Evolutionary conservation across 2,113 vertebrate species (phyloP).

Genomic region (Aegithalos caudatus): DNA sequence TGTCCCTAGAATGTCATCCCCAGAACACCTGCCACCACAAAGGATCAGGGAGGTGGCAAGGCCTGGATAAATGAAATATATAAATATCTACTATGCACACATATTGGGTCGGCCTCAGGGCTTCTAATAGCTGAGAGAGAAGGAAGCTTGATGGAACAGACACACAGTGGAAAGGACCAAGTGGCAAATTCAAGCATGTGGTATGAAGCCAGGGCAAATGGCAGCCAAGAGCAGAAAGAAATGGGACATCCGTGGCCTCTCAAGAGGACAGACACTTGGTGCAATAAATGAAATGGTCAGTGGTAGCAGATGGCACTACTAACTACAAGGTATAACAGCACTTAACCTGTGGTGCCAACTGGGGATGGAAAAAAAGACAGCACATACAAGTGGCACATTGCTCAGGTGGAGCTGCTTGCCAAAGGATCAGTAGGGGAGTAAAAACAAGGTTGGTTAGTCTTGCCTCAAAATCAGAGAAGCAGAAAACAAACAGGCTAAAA

Average conservation of each 20-base stretch:
- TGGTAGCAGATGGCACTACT: neutral
- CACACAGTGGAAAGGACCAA: neutral
- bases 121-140: neutral
- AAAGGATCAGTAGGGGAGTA: neutral
- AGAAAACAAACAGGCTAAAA: neutral
- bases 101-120: neutral
- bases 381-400: too few relatives aligned
- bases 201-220: rapidly evolving
- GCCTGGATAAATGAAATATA: neutral
- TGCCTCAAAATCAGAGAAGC: neutral
- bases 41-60: neutral
- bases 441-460: neutral
- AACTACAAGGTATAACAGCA: neutral
- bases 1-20: neutral
- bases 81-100: neutral
- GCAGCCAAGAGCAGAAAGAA: neutral
- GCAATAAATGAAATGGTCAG: neutral
- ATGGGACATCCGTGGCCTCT: neutral
- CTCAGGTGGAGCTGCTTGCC: neutral
- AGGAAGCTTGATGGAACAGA: neutral
- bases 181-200: neutral
- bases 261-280: neutral
- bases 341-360: neutral
- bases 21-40: neutral
- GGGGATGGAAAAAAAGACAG: neutral